Evolutionary conservation across 2,113 vertebrate genomes (phyloP).

Genomic region (Antigone vipio): DNA sequence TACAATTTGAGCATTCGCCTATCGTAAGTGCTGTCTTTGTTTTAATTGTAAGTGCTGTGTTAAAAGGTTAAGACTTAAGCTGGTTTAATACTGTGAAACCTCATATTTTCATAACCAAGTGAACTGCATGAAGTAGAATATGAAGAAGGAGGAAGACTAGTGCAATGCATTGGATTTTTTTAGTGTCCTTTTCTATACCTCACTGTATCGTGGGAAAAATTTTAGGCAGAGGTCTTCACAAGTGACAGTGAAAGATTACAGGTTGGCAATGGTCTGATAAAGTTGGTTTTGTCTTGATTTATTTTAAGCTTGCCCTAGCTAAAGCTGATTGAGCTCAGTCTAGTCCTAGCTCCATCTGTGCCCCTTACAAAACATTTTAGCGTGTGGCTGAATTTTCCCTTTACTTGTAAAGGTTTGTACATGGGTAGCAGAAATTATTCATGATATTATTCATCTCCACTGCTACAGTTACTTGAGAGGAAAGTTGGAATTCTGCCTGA

Average conservation of each 20-base stretch:
- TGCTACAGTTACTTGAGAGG: background rate
- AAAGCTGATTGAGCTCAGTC: background rate
- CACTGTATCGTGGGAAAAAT: background rate
- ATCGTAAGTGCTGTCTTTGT: background rate
- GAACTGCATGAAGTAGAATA: background rate
- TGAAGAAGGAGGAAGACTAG: background rate
- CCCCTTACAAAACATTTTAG: background rate
- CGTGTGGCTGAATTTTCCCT: background rate
- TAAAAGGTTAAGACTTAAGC: background rate
- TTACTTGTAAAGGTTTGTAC: background rate
- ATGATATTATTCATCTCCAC: background rate
- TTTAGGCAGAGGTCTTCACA: background rate
- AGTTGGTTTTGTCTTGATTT: background rate
- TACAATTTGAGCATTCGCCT: background rate
- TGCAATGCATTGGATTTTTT: background rate
- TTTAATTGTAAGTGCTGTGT: background rate
- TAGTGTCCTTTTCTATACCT: background rate
- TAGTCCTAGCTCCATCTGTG: background rate
- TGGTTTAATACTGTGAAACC: background rate
- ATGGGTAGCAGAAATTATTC: background rate
- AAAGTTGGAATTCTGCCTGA: background rate
- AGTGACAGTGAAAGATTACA: background rate
- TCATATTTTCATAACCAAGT: background rate
- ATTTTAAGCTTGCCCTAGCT: background rate
- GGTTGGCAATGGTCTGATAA: fast-evolving